Conservation (phyloP, 2,888 invertebrate genomes). For the Pollenia angustigena region DNA sequence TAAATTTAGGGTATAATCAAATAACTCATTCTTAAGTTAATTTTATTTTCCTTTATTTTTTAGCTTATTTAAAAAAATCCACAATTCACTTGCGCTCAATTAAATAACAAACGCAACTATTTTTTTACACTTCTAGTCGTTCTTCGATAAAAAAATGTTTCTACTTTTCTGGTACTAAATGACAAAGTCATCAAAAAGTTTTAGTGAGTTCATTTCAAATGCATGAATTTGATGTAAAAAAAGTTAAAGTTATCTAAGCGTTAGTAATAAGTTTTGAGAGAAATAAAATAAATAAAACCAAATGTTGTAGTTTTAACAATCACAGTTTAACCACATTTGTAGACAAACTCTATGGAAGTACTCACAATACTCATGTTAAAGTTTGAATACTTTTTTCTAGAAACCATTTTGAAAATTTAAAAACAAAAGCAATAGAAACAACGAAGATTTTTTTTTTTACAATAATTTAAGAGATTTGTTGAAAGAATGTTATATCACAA, state of each 20-base stretch:
- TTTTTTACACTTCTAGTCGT: constrained; percentile 55
- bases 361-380: neutral
- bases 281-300: neutral
- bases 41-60: too few relatives aligned
- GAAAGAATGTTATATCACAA: too few relatives aligned
- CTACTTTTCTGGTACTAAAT: constrained; percentile 32
- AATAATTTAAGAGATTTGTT: too few relatives aligned
- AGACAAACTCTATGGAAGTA: constrained; percentile 44
- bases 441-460: too few relatives aligned
- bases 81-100: too few relatives aligned
- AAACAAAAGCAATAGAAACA: too few relatives aligned
- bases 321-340: constrained; percentile 56
- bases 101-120: too few relatives aligned
- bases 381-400: too few relatives aligned
- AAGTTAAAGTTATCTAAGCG: constrained; percentile 52
- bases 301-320: constrained; percentile 21
- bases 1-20: too few relatives aligned
- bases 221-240: constrained; percentile 35
- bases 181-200: constrained; percentile 71
- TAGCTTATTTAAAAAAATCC: too few relatives aligned
- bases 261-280: constrained; percentile 15
- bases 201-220: constrained; percentile 62
- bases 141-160: constrained; percentile 13
- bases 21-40: too few relatives aligned
- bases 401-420: too few relatives aligned